phyloP scores from a whole-genome alignment of 1,140 invertebrate species.

The Akabosia matsudoensis region DNA sequence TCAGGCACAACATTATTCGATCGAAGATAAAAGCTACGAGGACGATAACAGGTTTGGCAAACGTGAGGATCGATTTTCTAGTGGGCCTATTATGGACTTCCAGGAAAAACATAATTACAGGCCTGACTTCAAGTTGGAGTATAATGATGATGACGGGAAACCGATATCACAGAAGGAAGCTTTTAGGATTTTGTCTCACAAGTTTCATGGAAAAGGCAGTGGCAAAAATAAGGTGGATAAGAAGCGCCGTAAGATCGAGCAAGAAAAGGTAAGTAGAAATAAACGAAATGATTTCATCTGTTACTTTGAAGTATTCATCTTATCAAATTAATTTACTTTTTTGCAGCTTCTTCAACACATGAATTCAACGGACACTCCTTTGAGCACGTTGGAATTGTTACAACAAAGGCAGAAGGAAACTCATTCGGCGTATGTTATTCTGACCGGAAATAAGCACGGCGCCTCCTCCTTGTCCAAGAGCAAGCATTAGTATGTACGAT shows the following conservation, averaged over 20 bases:
- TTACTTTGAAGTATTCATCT: no score
- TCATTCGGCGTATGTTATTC: slow-evolving; percentile 88
- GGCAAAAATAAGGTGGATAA: slow-evolving; percentile 99
- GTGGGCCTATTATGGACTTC: slow-evolving; percentile 85
- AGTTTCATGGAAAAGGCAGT: slow-evolving; percentile 98
- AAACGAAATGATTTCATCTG: no score
- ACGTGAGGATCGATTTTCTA: slow-evolving; percentile 66
- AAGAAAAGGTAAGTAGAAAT: slow-evolving; percentile 76
- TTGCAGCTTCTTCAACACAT: slow-evolving; percentile 91
- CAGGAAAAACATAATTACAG: slow-evolving; percentile 90
- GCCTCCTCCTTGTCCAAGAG: slow-evolving; percentile 1
- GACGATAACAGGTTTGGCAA: slow-evolving; percentile 76
- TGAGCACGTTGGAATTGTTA: slow-evolving; percentile 88
- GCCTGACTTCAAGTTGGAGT: slow-evolving; percentile 94
- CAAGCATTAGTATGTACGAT: neutral
- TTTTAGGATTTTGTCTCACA: slow-evolving; percentile 90
- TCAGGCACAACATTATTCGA: slow-evolving; percentile 89
- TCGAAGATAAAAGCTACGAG: slow-evolving; percentile 92
- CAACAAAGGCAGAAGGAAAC: slow-evolving; percentile 96
- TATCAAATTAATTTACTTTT: slow-evolving; percentile 30
- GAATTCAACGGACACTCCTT: slow-evolving; percentile 96
- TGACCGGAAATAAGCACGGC: slow-evolving; percentile 75
- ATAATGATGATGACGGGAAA: slow-evolving; percentile 92
- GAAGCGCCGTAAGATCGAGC: slow-evolving; percentile 88
- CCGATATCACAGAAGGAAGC: slow-evolving; percentile 92